Conservation (phyloP, 2,113 vertebrate species). For the Cyprinodon brontotheroides region DNA sequence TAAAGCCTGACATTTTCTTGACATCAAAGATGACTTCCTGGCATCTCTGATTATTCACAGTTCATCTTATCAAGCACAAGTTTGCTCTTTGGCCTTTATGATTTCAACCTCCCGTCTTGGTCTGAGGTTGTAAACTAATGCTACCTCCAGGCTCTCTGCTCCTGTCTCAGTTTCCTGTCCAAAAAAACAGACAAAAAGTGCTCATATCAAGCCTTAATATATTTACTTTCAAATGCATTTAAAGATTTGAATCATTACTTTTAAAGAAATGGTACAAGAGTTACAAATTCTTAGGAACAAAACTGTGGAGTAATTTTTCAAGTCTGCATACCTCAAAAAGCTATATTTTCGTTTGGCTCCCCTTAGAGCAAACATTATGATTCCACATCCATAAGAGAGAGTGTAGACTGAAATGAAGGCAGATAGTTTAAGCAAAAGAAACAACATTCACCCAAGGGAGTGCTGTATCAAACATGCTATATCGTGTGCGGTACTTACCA, state of each 20-base stretch:
- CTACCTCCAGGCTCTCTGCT: neutral
- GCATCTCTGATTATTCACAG: neutral
- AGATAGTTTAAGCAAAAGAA: constrained; percentile 1
- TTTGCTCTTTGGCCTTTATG: constrained; percentile 1
- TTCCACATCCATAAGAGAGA: constrained; percentile 69
- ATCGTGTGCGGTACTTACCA: constrained; percentile 44
- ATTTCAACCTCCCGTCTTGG: neutral
- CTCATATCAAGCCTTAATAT: constrained; percentile 1
- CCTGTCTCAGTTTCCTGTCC: constrained; percentile 32
- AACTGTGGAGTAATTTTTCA: neutral
- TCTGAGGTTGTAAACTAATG: neutral
- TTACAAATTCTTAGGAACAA: neutral
- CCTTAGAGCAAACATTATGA: constrained; percentile 63
- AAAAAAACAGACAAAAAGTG: constrained; percentile 16
- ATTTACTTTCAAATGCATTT: neutral
- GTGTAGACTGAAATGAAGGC: constrained; percentile 64
- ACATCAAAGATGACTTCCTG: neutral
- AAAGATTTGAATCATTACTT: neutral
- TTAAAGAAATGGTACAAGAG: neutral
- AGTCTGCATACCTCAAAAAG: constrained; percentile 51
- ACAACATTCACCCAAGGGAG: neutral
- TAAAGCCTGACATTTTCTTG: neutral
- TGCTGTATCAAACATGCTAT: neutral
- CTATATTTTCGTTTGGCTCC: constrained; percentile 67
- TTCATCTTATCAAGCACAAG: neutral